These are phyloP conservation scores for Oxygymnocypris stewartii DNA, from an alignment of 2,113 vertebrate genomes.

Conservation along the genomic window DNA sequence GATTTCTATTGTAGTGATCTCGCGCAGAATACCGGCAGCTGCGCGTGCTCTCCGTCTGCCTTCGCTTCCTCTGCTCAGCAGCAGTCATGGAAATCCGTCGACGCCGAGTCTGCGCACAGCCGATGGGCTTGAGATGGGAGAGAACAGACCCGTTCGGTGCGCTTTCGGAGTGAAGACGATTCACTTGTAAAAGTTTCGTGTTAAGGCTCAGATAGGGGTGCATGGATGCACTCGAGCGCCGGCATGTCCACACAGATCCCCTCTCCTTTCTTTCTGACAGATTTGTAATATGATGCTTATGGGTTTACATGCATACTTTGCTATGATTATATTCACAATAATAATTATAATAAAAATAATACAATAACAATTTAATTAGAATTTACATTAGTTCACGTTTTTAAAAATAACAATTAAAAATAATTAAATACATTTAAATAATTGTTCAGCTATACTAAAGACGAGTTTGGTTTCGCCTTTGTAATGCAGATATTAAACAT, in stretches of 20 bases:
- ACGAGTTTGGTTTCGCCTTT: background rate
- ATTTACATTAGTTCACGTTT: background rate
- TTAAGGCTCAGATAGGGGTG: slow-evolving; percentile 39
- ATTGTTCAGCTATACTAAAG: background rate
- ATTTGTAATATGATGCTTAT: slow-evolving; percentile 3
- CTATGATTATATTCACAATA: background rate
- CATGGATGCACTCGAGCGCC: slow-evolving; percentile 5
- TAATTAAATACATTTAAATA: too few relatives aligned
- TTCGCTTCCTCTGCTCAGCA: slow-evolving; percentile 69
- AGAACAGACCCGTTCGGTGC: slow-evolving; percentile 58
- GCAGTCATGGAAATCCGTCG: slow-evolving; percentile 66
- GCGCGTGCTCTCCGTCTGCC: slow-evolving; percentile 79
- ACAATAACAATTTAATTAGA: too few relatives aligned
- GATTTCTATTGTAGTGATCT: slow-evolving; percentile 76
- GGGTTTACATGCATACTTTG: background rate
- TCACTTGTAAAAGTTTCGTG: slow-evolving; percentile 53
- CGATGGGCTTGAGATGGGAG: slow-evolving; percentile 66
- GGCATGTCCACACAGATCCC: slow-evolving; percentile 42
- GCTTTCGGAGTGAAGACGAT: slow-evolving; percentile 61
- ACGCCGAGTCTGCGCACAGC: slow-evolving; percentile 76
- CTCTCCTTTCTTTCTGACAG: background rate
- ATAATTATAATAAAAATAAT: background rate
- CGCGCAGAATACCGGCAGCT: slow-evolving; percentile 66
- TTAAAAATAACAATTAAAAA: background rate
- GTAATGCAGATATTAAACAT: background rate